Evolutionary conservation across 2,113 vertebrate genomes (phyloP), one percentile per base, ranked within the genome.

Genomic region (Picathartes gymnocephalus): DNA sequence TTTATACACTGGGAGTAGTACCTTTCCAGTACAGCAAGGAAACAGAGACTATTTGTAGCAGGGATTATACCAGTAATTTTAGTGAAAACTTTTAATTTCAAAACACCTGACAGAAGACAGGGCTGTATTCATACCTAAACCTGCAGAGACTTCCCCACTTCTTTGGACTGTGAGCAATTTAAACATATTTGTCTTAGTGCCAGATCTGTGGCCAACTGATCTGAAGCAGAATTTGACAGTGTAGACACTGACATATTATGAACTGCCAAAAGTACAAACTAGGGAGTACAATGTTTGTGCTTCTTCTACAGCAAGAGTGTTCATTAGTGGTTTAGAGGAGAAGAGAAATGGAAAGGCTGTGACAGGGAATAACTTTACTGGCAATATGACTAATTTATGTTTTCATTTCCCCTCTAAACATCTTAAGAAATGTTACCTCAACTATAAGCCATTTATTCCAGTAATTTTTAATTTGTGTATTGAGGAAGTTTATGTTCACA

Each of bases 101-200:
- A 92, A 95, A 91, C 37, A 48, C 81, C 73, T 94, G 28, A 53
- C 30, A 87, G 90, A 86, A 96, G 95, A 97, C 97, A 97, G 81
- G 57, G 51, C 35, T 73, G 39, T 48, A 96, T 98, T 98, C 94
- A 95, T 91, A 35, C 64, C 33, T 54, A 84, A 92, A 79, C 31
- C 58, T 86, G n/a, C 56, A 88, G 69, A 95, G 72, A 71, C n/a
- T 61, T 53, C 57, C 33, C 42, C 65, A 31, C 37, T 95, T 86
- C 81, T 62, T 53, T 58, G 87, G 83, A 31, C 39, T 35, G 47
- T 35, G 30, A 44, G 68, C 93, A 72, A 72, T 64, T 94, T 62
- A n/a, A 94, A 69, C 10, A 22, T 73, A 73, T 30, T 95, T 96
- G 58, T 65, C 37, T 81, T n/a, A 39, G 22, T 89, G 89, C 94